A percentile compares a stretch with the other conserved stretches of the same genome.
These are phyloP conservation scores for Eremobia ochroleuca DNA, from an alignment of 2,888 invertebrate species.

Conservation along the genomic window DNA sequence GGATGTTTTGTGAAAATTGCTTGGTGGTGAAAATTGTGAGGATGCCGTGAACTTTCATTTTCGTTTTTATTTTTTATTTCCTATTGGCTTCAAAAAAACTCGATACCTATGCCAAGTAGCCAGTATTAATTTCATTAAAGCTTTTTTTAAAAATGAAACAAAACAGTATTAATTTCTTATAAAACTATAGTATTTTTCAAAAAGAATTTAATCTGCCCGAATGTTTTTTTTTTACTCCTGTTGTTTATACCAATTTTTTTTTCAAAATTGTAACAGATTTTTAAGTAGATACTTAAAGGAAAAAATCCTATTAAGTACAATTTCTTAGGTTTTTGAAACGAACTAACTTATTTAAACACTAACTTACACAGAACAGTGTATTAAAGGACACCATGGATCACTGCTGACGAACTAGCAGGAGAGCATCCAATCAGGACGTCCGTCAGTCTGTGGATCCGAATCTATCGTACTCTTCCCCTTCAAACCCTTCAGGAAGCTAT, in stretches of 20 bases:
- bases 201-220: not conserved
- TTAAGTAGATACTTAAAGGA: not conserved
- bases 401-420: not conserved
- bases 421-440: not conserved
- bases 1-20: not conserved
- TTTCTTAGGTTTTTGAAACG: not conserved
- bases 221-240: not conserved
- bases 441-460: not conserved
- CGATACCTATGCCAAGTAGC: not conserved
- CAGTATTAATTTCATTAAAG: not conserved
- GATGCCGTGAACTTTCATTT: conserved; percentile 5
- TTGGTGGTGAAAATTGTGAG: not conserved
- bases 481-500: not conserved
- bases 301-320: not conserved
- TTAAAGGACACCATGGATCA: not conserved
- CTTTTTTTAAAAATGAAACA: not conserved
- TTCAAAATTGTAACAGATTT: not conserved
- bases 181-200: not conserved
- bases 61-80: not conserved
- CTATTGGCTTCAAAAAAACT: not conserved
- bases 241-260: not conserved
- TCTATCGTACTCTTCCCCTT: not conserved
- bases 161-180: not conserved
- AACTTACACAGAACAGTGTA: not conserved
- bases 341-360: not conserved